Base-by-base conservation (phyloP, 2,888 invertebrate genomes). In the Fabriciana adippe region DNA sequence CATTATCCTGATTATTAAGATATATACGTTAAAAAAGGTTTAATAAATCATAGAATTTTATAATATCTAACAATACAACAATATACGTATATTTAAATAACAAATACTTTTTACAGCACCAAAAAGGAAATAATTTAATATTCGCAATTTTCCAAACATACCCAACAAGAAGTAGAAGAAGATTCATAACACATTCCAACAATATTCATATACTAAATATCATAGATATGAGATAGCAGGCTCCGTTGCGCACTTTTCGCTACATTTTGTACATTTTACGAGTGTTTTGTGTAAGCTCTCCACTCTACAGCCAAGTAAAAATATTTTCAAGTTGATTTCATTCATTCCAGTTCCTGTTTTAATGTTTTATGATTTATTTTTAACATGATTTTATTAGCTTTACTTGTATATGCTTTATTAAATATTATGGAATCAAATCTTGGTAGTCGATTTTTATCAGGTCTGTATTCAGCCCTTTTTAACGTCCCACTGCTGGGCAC, bases 181-280 rank as follows among this genome's bases (percentile, higher is more conserved):
- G 60, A 48, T 66, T 61, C 48, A 55, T 61, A 60, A 47, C 55
- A 18, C 18, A 66, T 61, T 48, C 55, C 61, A 50, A 61, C 47
- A 47, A 31, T 66, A 54, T 66, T 61, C 66, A 41, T 59, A 61
- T 41, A 56, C 55, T 56, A 55, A 56, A 67, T 63, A 67, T 57
- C 41, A 64, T 54, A 50, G 55, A 61, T 65, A 65, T 65, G 60
- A 65, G 65, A 56, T 61, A 47, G 31, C 51, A 35, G 60, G 41
- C 54, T 51, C 35, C 55, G 55, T 60, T 65, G 60, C 61, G 60
- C 65, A 53, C 65, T 68, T 65, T 51, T 47, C 55, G 55, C 60
- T 64, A 56, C 64, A 65, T 60, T 60, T 65, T 64, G 55, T 55
- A 64, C 60, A 60, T 68, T 68, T 68, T 65, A 68, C 55, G 68